A percentile compares a stretch with the other conserved stretches of the same genome.
phyloP scores from a whole-genome alignment of 1,140 invertebrate species.

The Trachymyrmex septentrionalis region DNA sequence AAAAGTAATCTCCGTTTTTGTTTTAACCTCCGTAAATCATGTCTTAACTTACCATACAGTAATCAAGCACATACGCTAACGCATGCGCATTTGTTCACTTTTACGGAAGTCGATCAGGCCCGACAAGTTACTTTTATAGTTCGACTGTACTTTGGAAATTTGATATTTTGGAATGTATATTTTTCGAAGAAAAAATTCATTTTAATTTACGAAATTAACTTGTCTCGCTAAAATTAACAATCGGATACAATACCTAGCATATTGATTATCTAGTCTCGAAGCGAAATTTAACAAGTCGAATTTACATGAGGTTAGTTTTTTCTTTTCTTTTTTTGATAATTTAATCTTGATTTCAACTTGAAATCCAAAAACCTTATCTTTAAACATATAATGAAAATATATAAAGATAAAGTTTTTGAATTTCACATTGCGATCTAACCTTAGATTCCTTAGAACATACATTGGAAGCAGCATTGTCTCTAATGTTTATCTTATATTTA shows the following conservation, averaged over 20 bases:
- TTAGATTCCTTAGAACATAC: too few relatives aligned
- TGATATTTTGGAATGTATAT: background rate
- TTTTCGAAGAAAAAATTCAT: background rate
- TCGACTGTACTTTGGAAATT: background rate
- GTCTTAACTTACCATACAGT: too few relatives aligned
- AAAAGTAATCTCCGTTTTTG: too few relatives aligned
- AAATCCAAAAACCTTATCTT: too few relatives aligned
- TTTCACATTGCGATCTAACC: too few relatives aligned
- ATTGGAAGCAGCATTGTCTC: too few relatives aligned
- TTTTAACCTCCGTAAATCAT: too few relatives aligned
- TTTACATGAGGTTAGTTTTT: background rate
- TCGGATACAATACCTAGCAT: background rate
- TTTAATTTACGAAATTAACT: background rate
- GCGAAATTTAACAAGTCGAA: background rate
- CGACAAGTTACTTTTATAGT: too few relatives aligned
- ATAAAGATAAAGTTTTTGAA: background rate
- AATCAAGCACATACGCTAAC: too few relatives aligned
- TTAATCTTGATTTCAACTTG: too few relatives aligned
- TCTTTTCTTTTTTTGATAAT: background rate
- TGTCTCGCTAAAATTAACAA: background rate
- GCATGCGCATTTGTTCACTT: too few relatives aligned
- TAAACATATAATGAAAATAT: background rate
- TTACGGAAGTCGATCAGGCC: too few relatives aligned
- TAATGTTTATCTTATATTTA: conserved; percentile 6
- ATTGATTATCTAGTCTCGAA: background rate